Evolutionary conservation across 2,113 vertebrate genomes (phyloP).

Genomic region (Calypte anna): DNA sequence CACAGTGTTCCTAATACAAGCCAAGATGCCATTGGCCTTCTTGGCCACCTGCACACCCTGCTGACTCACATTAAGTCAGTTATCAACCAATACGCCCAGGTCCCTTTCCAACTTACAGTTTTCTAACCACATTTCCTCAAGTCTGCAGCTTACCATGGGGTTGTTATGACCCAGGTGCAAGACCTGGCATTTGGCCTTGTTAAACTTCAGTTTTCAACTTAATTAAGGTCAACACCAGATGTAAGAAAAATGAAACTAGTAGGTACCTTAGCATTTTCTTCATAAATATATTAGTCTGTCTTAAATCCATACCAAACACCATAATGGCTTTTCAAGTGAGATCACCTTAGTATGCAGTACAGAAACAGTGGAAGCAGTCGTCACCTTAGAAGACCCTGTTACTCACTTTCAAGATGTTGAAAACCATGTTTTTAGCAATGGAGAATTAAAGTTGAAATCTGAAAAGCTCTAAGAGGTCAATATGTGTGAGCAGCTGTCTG

Average conservation of each 20-base stretch:
- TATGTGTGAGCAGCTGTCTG: neutral
- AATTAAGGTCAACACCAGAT: neutral
- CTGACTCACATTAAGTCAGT: no score
- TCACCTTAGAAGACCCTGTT: neutral
- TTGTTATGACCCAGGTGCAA: no score
- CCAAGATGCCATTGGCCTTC: no score
- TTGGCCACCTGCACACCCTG: no score
- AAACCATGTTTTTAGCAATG: neutral
- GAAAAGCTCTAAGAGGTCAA: neutral
- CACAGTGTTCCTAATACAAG: no score
- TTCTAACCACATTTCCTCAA: no score
- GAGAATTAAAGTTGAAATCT: slow-evolving; percentile 5
- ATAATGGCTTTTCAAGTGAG: neutral
- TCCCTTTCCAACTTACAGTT: no score
- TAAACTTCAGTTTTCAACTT: neutral
- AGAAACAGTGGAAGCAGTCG: neutral
- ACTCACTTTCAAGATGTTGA: neutral
- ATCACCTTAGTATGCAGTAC: neutral
- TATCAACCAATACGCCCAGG: no score
- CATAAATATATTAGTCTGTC: neutral
- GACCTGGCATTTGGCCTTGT: no score
- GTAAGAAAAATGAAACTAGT: neutral
- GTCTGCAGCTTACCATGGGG: no score
- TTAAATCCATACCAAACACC: neutral
- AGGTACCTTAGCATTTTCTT: neutral